Evolutionary conservation across 2,797 vertebrate species (phyloP).

Genomic region (Orientallactaga sibirica): DNA sequence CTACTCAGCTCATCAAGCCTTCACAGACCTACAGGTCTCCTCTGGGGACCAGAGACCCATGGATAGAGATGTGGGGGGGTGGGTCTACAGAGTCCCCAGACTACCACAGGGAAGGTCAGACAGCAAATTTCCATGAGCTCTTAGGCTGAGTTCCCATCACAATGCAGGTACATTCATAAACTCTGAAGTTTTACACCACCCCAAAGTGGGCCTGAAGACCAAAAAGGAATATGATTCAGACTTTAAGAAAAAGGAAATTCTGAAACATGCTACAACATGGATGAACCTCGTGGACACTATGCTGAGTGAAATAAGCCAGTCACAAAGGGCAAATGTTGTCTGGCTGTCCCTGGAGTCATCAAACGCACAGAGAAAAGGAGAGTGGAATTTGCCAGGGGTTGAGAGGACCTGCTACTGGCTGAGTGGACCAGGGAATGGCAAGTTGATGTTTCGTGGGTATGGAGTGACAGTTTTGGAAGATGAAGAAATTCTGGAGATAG

Average conservation of each 20-base stretch:
- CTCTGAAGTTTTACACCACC: neutral
- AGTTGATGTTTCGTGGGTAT: neutral
- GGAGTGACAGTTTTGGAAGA: neutral
- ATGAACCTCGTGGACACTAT: neutral
- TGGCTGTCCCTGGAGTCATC: no score
- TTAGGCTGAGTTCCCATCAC: neutral
- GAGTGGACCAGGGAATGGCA: neutral
- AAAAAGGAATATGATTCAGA: neutral
- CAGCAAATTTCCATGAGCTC: neutral
- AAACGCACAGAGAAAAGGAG: neutral
- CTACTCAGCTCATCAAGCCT: neutral
- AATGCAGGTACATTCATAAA: neutral
- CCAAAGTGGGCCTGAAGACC: neutral
- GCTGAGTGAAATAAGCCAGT: neutral
- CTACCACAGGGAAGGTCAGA: accelerated
- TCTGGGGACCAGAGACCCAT: neutral
- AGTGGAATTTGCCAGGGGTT: neutral
- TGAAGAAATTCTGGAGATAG: neutral
- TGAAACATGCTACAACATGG: neutral
- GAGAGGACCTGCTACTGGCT: no score
- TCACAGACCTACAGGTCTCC: neutral
- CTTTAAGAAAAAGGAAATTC: neutral
- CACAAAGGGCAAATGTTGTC: neutral
- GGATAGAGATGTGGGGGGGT: neutral
- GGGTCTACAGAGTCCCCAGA: no score